Conservation (phyloP, 2,888 invertebrate genomes). For the Melolontha melolontha region DNA sequence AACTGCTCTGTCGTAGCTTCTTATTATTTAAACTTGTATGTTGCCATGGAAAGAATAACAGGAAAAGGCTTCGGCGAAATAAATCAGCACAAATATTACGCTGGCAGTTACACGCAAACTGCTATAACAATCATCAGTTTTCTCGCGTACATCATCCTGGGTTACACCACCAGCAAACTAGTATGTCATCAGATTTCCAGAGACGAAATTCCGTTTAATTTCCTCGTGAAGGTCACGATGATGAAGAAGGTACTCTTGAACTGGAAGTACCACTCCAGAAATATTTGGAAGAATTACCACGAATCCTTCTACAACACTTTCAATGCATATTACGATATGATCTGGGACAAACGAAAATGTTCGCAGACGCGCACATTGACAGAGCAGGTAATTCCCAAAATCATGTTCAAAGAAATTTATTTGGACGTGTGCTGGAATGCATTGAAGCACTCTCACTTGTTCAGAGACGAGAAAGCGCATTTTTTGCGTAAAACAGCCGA, state of each 20-base stretch:
- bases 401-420: constrained; percentile 46
- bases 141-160: constrained; percentile 35
- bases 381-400: constrained; percentile 46
- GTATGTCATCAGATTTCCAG: constrained; percentile 32
- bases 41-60: constrained; percentile 34
- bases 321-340: constrained; percentile 15
- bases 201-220: constrained; percentile 19
- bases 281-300: constrained; percentile 36
- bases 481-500: constrained; percentile 47
- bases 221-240: constrained; percentile 19
- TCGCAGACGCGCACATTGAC: constrained; percentile 30
- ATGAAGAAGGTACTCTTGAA: constrained; percentile 20
- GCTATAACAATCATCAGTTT: constrained; percentile 30
- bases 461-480: constrained; percentile 46
- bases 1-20: not conserved
- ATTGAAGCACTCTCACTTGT: constrained; percentile 51
- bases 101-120: not conserved
- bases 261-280: constrained; percentile 23
- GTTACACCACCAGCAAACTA: constrained; percentile 32
- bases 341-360: constrained; percentile 45
- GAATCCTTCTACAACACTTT: constrained; percentile 30
- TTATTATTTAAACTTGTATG: constrained; percentile 34
- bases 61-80: constrained; percentile 39
- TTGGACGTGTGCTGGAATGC: constrained; percentile 50
- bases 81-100: constrained; percentile 14